Evolutionary conservation across 2,797 vertebrate species (phyloP), one percentile per base, ranked within the genome.

Genomic region (Tolypeutes matacus): DNA sequence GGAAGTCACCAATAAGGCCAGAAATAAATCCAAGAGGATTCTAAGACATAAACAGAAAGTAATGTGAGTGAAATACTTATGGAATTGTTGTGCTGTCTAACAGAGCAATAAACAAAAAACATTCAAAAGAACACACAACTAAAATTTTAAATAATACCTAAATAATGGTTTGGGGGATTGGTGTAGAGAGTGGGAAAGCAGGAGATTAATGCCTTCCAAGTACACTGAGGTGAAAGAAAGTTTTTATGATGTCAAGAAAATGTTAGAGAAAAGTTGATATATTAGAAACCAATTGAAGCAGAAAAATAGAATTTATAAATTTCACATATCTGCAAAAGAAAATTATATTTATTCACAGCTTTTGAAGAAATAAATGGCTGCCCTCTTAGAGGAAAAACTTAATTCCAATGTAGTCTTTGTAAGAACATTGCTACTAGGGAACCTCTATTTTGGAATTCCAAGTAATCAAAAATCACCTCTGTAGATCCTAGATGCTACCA

Each of bases 281-380:
- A 60, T 78, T n/a, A 83, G n/a, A 75, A 78, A 51, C 3, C 14
- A 76, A 70, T 2, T 77, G 49, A 78, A 60, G 13, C 21, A 86
- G 2, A 73, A 51, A 86, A 51, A n/a, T 39, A 15, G 60, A 90
- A 90, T 42, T 36, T 42, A 75, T 36, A 77, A 82, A 87, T 73
- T 69, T 73, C 78, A 17, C 34, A 60, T 46, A 46, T 3, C 21
- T 93, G 11, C 18, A 34, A 2, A 67, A 82, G 46, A 86, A 89
- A 58, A 56, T 49, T 36, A 0, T 53, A 56, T 73, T 20, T 80
- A 77, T 58, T 53, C 83, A 53, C 88, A 91, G 88, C 64, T 75
- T 95, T 23, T 56, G 75, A 62, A 93, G 77, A 86, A 89, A 56
- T 56, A 56, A 56, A 70, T 67, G 86, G 58, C 77, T 62, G 62